Percentiles rank a stretch among this genome's conserved stretches.
Conservation (phyloP, 2,888 invertebrate species). For the Drosophila phalerata region DNA sequence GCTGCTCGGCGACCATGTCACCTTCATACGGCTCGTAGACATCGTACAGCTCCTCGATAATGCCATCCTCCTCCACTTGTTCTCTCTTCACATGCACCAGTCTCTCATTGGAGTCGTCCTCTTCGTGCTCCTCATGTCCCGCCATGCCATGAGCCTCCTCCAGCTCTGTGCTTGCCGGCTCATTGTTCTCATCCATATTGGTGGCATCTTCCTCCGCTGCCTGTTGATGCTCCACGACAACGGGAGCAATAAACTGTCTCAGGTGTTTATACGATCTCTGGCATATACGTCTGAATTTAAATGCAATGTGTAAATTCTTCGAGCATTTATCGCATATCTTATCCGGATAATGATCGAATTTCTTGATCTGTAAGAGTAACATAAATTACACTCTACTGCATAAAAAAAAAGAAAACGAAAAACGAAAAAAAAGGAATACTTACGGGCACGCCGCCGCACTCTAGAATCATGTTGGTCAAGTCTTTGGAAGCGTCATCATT, state of each 20-base stretch:
- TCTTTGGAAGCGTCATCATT: conserved; percentile 78
- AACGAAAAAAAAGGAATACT: conserved; percentile 37
- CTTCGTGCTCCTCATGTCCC: conserved; percentile 32
- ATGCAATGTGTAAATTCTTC: conserved; percentile 74
- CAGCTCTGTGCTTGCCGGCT: conserved; percentile 22
- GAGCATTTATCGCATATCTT: conserved; percentile 81
- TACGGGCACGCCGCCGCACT: conserved; percentile 83
- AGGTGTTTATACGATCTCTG: conserved; percentile 82
- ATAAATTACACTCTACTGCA: not conserved
- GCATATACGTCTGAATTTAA: conserved; percentile 78
- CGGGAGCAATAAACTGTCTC: conserved; percentile 82
- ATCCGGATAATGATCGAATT: conserved; percentile 82
- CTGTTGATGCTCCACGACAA: conserved; percentile 69
- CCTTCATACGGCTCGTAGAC: conserved; percentile 80
- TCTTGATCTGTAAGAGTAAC: conserved; percentile 69
- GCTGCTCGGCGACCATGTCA: conserved; percentile 64
- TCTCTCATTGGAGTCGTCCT: conserved; percentile 51
- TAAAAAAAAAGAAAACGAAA: too few relatives aligned
- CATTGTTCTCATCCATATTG: conserved; percentile 24
- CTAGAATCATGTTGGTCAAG: conserved; percentile 81
- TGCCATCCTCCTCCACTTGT: conserved; percentile 79
- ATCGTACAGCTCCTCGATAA: conserved; percentile 76
- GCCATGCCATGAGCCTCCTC: conserved; percentile 36
- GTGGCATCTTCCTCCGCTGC: conserved; percentile 35
- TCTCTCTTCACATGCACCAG: conserved; percentile 65